phyloP scores from a whole-genome alignment of 2,113 vertebrate genomes.

The Myotis davidii region DNA sequence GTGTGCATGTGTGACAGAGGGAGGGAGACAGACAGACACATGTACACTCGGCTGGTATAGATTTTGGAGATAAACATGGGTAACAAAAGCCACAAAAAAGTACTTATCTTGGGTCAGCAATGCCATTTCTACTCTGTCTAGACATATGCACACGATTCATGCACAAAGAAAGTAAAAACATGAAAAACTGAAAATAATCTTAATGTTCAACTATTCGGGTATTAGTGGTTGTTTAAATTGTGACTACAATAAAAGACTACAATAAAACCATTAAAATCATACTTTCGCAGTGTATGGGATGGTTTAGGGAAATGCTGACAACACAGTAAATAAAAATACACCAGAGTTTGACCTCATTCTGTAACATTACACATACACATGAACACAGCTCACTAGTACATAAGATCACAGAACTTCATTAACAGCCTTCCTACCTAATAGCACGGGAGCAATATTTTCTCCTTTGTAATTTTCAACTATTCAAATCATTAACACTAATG shows the following conservation, averaged over 20 bases:
- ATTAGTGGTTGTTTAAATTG: background rate
- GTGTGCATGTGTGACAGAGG: background rate
- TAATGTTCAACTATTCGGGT: background rate
- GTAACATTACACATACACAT: too few relatives aligned
- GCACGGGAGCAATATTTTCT: background rate
- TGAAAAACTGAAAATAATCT: background rate
- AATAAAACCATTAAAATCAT: too few relatives aligned
- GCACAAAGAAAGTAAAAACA: background rate
- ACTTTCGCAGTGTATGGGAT: background rate
- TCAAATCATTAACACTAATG: too few relatives aligned
- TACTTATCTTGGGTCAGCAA: background rate
- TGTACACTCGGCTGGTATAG: too few relatives aligned
- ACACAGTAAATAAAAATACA: background rate
- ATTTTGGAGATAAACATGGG: background rate
- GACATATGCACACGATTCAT: background rate
- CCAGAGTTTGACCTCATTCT: background rate
- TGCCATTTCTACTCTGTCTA: background rate
- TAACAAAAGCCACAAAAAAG: background rate
- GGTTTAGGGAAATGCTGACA: background rate
- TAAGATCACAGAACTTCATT: background rate
- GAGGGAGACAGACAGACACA: background rate
- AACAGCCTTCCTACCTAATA: background rate
- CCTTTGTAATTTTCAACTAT: too few relatives aligned
- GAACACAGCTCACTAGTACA: background rate
- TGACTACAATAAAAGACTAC: background rate